Evolutionary conservation across 2,888 invertebrate genomes (phyloP).

Genomic region (Cantharis flavilabris): DNA sequence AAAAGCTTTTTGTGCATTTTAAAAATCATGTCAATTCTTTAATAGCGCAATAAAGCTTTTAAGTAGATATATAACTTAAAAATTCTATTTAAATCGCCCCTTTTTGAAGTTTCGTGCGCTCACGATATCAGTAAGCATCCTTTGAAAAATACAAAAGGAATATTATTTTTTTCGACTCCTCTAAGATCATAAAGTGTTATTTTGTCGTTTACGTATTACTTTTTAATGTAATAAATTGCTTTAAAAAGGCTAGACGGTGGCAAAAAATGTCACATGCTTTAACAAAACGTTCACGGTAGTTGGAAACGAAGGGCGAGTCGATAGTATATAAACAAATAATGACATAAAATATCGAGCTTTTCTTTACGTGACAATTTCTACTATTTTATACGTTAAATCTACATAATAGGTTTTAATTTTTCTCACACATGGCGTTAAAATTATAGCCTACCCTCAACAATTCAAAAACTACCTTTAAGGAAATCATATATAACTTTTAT

Average conservation of each 20-base stretch:
- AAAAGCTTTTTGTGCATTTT: not conserved
- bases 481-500: slow-evolving; percentile 33
- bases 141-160: not conserved
- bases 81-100: not conserved
- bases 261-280: slow-evolving; percentile 31
- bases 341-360: slow-evolving; percentile 27
- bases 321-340: slow-evolving; percentile 29
- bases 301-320: slow-evolving; percentile 25
- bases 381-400: slow-evolving; percentile 28
- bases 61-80: not conserved
- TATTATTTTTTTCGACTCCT: slow-evolving; percentile 13
- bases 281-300: slow-evolving; percentile 32
- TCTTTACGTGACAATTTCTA: slow-evolving; percentile 32
- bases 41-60: not conserved
- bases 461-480: slow-evolving; percentile 16
- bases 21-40: not conserved
- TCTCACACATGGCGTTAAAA: slow-evolving; percentile 28
- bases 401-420: slow-evolving; percentile 31
- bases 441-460: slow-evolving; percentile 27
- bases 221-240: slow-evolving; percentile 29
- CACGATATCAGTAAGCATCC: not conserved
- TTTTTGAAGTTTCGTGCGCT: not conserved
- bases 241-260: slow-evolving; percentile 17
- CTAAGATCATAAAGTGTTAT: slow-evolving; percentile 28
- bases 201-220: slow-evolving; percentile 30